Evolutionary conservation across 2,888 invertebrate species (phyloP).

Genomic region (Acrobasis suavella): DNA sequence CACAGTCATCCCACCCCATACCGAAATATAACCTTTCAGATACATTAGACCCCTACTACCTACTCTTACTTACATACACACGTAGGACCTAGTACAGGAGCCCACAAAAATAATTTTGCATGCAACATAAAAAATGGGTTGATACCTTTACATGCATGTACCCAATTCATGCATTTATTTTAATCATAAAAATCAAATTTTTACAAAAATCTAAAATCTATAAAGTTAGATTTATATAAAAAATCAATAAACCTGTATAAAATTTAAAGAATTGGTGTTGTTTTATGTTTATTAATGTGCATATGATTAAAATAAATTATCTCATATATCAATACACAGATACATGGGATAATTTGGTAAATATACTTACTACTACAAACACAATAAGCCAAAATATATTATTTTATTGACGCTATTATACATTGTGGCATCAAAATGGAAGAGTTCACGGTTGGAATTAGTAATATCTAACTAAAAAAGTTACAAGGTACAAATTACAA

Average conservation of each 20-base stretch:
- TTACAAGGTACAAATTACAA: not conserved
- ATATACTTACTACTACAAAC: not conserved
- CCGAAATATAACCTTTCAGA: conserved; percentile 11
- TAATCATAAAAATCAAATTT: no score
- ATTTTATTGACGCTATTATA: not conserved
- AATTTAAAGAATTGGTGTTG: no score
- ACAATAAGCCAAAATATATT: not conserved
- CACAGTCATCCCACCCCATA: conserved; percentile 5
- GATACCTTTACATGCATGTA: no score
- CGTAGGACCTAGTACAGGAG: not conserved
- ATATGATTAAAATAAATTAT: no score
- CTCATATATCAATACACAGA: no score
- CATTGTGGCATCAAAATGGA: conserved; percentile 67
- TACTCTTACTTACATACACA: not conserved
- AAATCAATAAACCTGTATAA: no score
- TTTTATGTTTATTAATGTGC: no score
- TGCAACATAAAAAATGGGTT: no score
- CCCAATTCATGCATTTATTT: no score
- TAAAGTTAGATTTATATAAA: no score
- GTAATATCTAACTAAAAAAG: conserved; percentile 16
- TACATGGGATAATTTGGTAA: no score
- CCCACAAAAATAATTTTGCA: not conserved
- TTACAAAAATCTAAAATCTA: no score
- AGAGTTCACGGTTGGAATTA: conserved; percentile 65
- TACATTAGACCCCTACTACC: conserved; percentile 1